These are phyloP conservation scores for Taenioides sp. DNA, from an alignment of 2,797 vertebrate genomes.

Conservation along the genomic window DNA sequence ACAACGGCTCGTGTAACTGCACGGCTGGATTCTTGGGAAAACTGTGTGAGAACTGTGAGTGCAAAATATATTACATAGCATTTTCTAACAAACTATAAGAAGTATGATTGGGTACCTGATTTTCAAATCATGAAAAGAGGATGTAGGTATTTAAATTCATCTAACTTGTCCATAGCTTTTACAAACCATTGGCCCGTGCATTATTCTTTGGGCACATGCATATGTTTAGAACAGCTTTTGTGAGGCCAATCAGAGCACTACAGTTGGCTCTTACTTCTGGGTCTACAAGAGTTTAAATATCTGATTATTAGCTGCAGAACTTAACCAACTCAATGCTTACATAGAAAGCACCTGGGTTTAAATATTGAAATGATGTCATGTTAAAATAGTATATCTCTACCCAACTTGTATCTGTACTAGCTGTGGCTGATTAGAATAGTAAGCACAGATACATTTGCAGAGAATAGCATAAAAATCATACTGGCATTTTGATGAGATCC, in stretches of 20 bases:
- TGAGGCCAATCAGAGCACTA: too few species aligned
- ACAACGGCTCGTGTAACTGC: constrained; percentile 84
- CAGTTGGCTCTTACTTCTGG: too few species aligned
- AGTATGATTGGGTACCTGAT: background rate
- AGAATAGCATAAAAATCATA: background rate
- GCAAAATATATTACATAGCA: background rate
- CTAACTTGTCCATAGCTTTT: too few species aligned
- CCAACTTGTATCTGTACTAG: background rate
- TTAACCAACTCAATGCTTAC: background rate
- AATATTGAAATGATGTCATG: background rate
- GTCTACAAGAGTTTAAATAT: too few species aligned
- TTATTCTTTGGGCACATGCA: too few species aligned
- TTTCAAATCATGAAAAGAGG: too few species aligned
- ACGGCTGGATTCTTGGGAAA: constrained; percentile 79
- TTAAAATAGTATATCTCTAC: background rate
- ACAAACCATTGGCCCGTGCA: too few species aligned
- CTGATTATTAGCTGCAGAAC: too few species aligned
- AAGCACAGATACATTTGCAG: background rate
- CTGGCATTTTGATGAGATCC: background rate
- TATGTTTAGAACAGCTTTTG: too few species aligned
- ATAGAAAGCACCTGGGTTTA: too few species aligned
- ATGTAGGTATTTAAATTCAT: too few species aligned
- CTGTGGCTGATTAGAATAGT: background rate
- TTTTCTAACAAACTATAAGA: background rate
- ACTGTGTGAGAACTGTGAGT: constrained; percentile 87